phyloP scores from a whole-genome alignment of 2,113 vertebrate species.

The Mormyrus lacerda region DNA sequence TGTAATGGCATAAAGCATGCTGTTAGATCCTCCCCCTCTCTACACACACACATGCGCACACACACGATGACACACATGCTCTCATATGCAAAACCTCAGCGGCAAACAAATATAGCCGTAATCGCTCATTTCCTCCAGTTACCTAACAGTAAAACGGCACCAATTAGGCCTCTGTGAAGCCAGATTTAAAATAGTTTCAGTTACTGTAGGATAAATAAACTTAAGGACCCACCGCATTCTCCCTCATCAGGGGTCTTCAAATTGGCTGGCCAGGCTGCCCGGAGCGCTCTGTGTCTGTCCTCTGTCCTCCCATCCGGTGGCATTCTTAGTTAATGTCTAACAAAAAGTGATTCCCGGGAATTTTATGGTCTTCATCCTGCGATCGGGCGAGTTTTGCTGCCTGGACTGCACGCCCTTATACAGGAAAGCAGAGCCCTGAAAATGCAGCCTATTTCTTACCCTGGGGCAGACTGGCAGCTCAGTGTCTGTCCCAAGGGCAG shows the following conservation, averaged over 20 bases:
- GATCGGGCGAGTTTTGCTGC: neutral
- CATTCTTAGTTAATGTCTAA: neutral
- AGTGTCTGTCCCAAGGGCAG: neutral
- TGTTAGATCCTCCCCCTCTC: neutral
- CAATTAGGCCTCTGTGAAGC: conserved; percentile 67
- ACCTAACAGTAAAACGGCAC: conserved; percentile 66
- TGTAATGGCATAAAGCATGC: neutral
- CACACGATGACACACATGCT: conserved; percentile 22
- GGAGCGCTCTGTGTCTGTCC: neutral
- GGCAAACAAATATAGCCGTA: conserved; percentile 56
- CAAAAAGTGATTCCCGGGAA: neutral
- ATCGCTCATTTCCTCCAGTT: conserved; percentile 70
- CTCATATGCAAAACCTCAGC: conserved; percentile 30
- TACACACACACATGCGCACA: conserved; percentile 15
- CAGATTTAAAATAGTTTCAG: conserved; percentile 60
- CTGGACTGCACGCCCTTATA: neutral
- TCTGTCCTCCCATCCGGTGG: neutral
- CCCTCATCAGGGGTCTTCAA: conserved; percentile 42
- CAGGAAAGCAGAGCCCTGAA: neutral
- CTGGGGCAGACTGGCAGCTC: neutral
- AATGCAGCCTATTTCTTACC: neutral
- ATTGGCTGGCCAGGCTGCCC: conserved; percentile 9
- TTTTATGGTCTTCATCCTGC: neutral
- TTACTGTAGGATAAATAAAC: conserved; percentile 65
- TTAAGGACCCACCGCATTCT: conserved; percentile 55